Evolutionary conservation across 1,140 invertebrate species (phyloP).

Genomic region (Carposina sasakii): DNA sequence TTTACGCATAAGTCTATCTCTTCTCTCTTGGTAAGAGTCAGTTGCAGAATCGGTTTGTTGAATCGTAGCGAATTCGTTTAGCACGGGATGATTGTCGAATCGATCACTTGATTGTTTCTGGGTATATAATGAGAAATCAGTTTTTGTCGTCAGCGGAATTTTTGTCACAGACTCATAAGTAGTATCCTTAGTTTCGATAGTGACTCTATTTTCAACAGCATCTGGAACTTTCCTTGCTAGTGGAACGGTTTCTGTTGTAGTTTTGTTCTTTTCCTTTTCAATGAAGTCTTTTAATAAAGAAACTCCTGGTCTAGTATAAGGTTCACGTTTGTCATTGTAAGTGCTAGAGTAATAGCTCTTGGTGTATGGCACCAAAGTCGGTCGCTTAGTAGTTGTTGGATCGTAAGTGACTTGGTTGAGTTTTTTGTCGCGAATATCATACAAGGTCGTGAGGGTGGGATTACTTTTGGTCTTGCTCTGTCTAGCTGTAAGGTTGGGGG

Average conservation of each 20-base stretch:
- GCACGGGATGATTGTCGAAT: conserved; percentile 32
- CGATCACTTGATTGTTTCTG: conserved; percentile 33
- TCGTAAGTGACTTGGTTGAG: conserved; percentile 27
- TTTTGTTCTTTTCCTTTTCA: conserved; percentile 59
- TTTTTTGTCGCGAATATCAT: conserved; percentile 52
- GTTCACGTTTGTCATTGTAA: conserved; percentile 46
- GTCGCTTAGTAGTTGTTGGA: conserved; percentile 52
- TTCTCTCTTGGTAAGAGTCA: conserved; percentile 56
- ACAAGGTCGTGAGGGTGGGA: conserved; percentile 52
- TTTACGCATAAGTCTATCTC: conserved; percentile 53
- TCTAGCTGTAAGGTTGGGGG: conserved; percentile 39
- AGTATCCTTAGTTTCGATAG: conserved; percentile 34
- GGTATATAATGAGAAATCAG: conserved; percentile 21
- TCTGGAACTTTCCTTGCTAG: conserved; percentile 39
- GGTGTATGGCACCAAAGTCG: conserved; percentile 56
- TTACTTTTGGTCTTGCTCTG: conserved; percentile 42
- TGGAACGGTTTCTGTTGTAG: conserved; percentile 38
- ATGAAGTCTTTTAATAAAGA: conserved; percentile 52
- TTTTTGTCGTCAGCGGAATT: conserved; percentile 46
- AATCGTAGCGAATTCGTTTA: no score
- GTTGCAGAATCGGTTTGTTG: conserved; percentile 29
- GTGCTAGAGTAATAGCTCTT: conserved; percentile 48
- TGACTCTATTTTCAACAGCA: conserved; percentile 29
- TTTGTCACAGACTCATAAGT: conserved; percentile 57
- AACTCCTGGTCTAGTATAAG: conserved; percentile 63